phyloP scores from a whole-genome alignment of 2,113 vertebrate species.

The Pollimyrus isidori region DNA sequence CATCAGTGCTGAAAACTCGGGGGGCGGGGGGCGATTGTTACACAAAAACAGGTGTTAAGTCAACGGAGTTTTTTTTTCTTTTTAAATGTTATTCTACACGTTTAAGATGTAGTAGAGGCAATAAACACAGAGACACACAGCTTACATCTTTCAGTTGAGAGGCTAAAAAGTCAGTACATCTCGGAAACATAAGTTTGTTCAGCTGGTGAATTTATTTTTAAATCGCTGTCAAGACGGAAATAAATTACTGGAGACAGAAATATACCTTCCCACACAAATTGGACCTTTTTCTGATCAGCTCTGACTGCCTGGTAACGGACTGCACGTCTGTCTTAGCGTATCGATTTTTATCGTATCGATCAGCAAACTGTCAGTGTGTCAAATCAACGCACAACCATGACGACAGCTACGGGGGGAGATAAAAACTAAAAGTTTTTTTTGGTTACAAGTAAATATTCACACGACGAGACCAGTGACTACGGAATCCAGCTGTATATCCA shows the following conservation, averaged over 20 bases:
- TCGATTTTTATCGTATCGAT: neutral
- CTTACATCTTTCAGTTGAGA: neutral
- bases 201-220: constrained; percentile 9
- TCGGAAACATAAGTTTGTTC: neutral
- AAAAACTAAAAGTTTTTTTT: constrained; percentile 30
- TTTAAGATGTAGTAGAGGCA: neutral
- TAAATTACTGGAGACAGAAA: neutral
- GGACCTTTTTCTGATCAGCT: neutral
- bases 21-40: neutral
- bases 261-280: neutral
- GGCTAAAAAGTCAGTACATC: neutral
- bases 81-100: neutral
- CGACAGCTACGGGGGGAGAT: constrained; percentile 23
- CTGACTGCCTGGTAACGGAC: neutral
- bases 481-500: constrained; percentile 25
- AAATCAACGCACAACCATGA: constrained; percentile 1
- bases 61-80: neutral
- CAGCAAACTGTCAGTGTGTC: neutral
- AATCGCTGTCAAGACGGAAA: neutral
- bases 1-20: neutral
- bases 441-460: constrained; percentile 51
- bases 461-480: constrained; percentile 29
- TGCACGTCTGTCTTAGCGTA: neutral
- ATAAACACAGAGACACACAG: neutral
- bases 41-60: neutral